Evolutionary conservation across 2,113 vertebrate species (phyloP), one percentile per base, ranked within the genome.

Genomic region (Eulemur macaco): DNA sequence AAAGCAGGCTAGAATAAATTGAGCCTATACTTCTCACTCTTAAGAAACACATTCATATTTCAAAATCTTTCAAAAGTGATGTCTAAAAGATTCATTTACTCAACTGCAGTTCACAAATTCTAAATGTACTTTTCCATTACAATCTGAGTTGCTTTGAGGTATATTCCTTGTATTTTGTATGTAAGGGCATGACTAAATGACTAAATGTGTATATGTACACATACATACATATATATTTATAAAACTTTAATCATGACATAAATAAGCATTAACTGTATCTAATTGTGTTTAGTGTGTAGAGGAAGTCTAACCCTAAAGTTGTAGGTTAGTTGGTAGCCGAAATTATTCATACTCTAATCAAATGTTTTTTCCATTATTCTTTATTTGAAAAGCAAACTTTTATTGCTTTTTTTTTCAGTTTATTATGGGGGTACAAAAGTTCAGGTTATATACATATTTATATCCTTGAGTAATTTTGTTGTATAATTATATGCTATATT

Each of bases 391-490:
- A 85, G 6, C 4, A 92, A 80, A 47, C 1, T 3, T 76, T 88
- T 68, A 23, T 50, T 77, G 15, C 17, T 82, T 81, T 85, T 27
- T 39, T 39, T 39, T 39, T 39, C 39, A 39, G 39, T 39, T 39
- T 39, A 39, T 39, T 39, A 39, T 39, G 39, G 39, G 39, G 39
- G 39, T 39, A 39, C 39, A 39, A 39, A 39, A 39, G 39, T 39
- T 39, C 39, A 39, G 39, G 39, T 39, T 39, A 39, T 39, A 39
- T 39, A 8, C 1, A 25, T 91, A 58, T 84, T 76, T 85, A 18
- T 95, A 60, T 66, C 3, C 87, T 71, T 74, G 5, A 85, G 31
- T 54, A 90, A 45, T 96, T 82, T 94, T 94, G 23, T 90, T 93
- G 31, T 69, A 37, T 91, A 87, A 91, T 76, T 47, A 29, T 39